phyloP scores from a whole-genome alignment of 1,140 invertebrate genomes.

The Tetragonula clypearis region DNA sequence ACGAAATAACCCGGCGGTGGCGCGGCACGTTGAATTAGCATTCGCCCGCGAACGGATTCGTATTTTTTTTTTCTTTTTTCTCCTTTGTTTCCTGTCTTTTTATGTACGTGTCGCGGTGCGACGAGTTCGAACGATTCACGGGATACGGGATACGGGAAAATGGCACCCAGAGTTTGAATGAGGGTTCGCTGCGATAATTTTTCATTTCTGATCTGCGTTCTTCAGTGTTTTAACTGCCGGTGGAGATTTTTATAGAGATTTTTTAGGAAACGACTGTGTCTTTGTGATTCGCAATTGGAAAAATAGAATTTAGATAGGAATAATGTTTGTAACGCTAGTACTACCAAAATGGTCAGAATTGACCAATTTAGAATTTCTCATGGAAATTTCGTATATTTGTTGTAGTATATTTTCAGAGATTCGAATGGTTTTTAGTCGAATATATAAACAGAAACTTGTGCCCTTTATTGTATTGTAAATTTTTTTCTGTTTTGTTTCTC shows the following conservation, averaged over 20 bases:
- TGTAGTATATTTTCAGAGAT: too few species aligned
- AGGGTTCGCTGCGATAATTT: neutral
- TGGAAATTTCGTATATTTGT: too few species aligned
- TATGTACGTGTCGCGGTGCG: neutral
- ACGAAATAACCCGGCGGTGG: slow-evolving; percentile 18
- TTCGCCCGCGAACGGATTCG: neutral
- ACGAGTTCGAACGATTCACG: neutral
- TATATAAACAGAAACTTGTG: too few species aligned
- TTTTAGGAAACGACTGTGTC: neutral
- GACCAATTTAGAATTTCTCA: too few species aligned
- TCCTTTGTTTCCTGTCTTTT: too few species aligned
- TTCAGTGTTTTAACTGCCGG: neutral
- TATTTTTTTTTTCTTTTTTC: neutral
- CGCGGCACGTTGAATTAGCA: slow-evolving; percentile 17
- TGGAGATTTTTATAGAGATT: neutral
- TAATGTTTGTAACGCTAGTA: too few species aligned
- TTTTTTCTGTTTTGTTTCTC: too few species aligned
- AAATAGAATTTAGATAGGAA: too few species aligned
- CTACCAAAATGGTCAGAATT: too few species aligned
- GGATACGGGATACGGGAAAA: neutral
- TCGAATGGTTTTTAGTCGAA: too few species aligned
- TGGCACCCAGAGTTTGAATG: neutral
- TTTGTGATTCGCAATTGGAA: too few species aligned
- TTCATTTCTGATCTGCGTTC: neutral
- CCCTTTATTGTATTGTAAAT: too few species aligned